Evolutionary conservation across 2,797 vertebrate genomes (phyloP).

Genomic region (Eulemur mongoz): DNA sequence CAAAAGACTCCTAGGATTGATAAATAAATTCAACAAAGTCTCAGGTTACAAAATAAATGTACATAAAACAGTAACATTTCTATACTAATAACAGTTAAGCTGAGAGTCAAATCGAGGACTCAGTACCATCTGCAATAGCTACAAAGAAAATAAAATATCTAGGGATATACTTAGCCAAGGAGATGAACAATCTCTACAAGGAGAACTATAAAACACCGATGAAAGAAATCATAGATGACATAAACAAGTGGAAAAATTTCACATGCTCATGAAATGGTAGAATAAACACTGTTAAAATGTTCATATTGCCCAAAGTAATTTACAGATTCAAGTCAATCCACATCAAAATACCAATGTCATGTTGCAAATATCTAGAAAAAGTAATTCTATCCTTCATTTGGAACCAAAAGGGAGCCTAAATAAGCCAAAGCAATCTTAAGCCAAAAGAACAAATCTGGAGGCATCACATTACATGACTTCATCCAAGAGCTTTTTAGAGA

Average conservation of each 20-base stretch:
- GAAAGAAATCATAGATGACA: not conserved
- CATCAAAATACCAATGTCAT: not conserved
- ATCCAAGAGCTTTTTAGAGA: not conserved
- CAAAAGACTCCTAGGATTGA: not conserved
- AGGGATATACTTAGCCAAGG: not conserved
- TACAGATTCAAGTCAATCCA: not conserved
- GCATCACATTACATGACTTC: not conserved
- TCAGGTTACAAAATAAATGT: not conserved
- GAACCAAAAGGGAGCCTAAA: not conserved
- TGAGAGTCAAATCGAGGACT: not conserved
- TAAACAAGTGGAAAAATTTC: not conserved
- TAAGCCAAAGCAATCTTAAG: not conserved
- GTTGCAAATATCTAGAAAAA: not conserved
- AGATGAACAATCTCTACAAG: not conserved
- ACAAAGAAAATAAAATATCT: not conserved
- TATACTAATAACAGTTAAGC: not conserved
- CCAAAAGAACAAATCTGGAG: not conserved
- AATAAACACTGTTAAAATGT: not conserved
- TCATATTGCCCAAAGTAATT: not conserved
- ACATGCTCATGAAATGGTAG: not conserved
- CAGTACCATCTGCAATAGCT: not conserved
- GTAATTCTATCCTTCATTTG: not conserved
- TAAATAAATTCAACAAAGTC: not conserved
- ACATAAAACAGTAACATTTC: not conserved
- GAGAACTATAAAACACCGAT: not conserved